Evolutionary conservation across 2,113 vertebrate genomes (phyloP).

Genomic region (Poecilia latipinna): DNA sequence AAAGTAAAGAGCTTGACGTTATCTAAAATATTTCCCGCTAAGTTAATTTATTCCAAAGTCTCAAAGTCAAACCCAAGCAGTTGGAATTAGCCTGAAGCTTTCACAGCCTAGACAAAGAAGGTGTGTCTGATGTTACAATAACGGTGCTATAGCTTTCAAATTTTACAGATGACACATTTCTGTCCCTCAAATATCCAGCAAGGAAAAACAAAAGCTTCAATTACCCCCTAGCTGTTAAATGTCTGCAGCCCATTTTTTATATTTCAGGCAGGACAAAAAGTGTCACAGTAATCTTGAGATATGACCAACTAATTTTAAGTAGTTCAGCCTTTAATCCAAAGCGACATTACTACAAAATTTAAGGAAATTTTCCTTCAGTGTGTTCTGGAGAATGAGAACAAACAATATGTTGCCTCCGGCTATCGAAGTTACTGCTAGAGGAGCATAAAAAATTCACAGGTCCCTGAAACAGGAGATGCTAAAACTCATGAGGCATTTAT

Average conservation of each 20-base stretch:
- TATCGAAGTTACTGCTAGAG: not conserved
- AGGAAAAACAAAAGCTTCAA: not conserved
- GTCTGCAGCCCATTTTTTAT: not conserved
- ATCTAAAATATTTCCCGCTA: not conserved
- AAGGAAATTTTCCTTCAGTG: not conserved
- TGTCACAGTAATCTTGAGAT: not conserved
- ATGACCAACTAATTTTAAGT: not conserved
- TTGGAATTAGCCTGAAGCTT: not conserved
- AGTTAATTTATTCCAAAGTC: not conserved
- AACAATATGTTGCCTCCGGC: not conserved
- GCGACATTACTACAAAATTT: not conserved
- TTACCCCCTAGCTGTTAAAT: not conserved
- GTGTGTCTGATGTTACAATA: not conserved
- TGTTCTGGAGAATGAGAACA: not conserved
- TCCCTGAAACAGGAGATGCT: not conserved
- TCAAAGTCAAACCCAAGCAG: not conserved
- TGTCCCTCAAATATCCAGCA: not conserved
- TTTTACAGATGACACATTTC: not conserved
- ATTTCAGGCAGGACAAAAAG: not conserved
- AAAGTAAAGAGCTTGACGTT: not conserved
- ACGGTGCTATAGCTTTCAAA: not conserved
- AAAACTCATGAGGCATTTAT: slow-evolving; percentile 7
- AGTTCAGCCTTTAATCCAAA: not conserved
- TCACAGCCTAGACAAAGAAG: not conserved
- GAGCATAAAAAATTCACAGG: slow-evolving; percentile 3